A percentile compares a stretch with the other conserved stretches of the same genome.
Conservation (phyloP, 2,113 vertebrate genomes). For the Peucedramus taeniatus region DNA sequence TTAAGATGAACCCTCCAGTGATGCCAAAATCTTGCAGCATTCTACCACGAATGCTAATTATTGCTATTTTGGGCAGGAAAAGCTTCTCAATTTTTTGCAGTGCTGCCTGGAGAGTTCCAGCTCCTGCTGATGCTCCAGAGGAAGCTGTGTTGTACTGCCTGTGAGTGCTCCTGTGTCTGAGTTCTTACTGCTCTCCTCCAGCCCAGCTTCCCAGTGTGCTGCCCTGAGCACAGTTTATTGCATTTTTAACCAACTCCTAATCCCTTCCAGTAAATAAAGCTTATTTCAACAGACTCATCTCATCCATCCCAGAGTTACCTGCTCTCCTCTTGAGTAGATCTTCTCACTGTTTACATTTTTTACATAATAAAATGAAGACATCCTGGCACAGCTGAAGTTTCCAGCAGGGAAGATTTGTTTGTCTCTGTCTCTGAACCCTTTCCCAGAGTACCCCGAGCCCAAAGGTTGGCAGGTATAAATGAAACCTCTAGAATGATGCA, state of each 20-base stretch:
- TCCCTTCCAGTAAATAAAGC: not conserved
- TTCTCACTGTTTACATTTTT: not conserved
- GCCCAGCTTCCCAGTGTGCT: not conserved
- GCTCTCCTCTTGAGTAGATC: not conserved
- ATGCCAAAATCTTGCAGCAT: not conserved
- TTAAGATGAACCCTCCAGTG: not conserved
- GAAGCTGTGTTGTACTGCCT: not conserved
- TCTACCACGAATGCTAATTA: not conserved
- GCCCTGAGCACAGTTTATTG: not conserved
- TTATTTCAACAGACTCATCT: not conserved
- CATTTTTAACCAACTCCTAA: not conserved
- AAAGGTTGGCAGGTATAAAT: not conserved
- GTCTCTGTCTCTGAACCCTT: not conserved
- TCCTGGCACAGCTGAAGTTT: not conserved
- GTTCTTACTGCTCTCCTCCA: not conserved
- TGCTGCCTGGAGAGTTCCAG: not conserved
- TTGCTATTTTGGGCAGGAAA: not conserved
- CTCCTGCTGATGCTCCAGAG: not conserved
- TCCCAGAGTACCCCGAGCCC: not conserved
- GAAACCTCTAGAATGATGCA: not conserved
- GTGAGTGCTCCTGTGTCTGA: not conserved
- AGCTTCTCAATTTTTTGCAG: fast-evolving
- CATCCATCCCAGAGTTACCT: not conserved
- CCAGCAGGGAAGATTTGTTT: not conserved
- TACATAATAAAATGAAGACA: not conserved